phyloP scores from a whole-genome alignment of 2,797 vertebrate genomes.

The Podarcis siculus region DNA sequence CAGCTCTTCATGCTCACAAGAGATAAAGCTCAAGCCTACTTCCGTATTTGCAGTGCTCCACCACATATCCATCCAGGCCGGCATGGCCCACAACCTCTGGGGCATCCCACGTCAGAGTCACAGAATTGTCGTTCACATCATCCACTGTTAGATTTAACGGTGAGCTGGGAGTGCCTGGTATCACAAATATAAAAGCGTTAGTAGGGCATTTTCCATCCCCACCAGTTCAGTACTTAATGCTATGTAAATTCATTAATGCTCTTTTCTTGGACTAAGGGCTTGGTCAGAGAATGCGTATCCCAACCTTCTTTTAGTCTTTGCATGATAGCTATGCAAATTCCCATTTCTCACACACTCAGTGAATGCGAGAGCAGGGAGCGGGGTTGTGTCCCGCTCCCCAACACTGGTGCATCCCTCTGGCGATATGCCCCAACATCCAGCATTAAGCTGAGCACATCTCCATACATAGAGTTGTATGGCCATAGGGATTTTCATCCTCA shows the following conservation, averaged over 20 bases:
- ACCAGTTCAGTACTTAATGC: neutral
- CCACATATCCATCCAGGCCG: constrained; percentile 86
- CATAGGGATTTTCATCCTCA: neutral
- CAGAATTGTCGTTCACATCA: constrained; percentile 83
- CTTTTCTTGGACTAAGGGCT: no score
- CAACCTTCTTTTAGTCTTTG: neutral
- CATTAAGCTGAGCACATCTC: neutral
- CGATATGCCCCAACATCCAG: neutral
- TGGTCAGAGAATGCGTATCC: neutral
- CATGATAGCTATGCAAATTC: neutral
- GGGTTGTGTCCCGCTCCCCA: neutral
- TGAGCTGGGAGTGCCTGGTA: constrained; percentile 84
- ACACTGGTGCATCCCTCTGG: neutral
- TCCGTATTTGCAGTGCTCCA: constrained; percentile 91
- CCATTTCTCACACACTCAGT: neutral
- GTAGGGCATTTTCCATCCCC: neutral
- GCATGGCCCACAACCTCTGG: constrained; percentile 81
- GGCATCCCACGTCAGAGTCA: constrained; percentile 87
- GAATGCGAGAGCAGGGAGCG: neutral
- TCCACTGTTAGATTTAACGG: constrained; percentile 84
- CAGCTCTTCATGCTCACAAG: fast-evolving
- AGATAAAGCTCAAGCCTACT: constrained; percentile 78
- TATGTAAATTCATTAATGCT: neutral
- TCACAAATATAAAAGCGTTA: constrained; percentile 18
- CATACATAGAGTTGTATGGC: neutral